phyloP scores from a whole-genome alignment of 2,113 vertebrate genomes.

The Elanus axillaris region DNA sequence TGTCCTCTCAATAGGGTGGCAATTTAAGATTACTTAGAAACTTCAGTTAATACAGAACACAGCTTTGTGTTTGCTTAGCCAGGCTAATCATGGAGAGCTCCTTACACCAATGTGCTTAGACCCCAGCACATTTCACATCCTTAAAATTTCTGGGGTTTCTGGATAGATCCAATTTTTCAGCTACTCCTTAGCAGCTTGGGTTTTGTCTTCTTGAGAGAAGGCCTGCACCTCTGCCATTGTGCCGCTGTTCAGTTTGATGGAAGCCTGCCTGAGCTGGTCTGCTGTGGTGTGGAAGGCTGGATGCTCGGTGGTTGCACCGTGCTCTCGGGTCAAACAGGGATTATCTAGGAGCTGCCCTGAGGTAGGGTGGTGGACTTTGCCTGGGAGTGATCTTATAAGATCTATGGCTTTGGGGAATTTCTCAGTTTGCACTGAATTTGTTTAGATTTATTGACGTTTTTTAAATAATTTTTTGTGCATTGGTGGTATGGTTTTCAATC shows the following conservation, averaged over 20 bases:
- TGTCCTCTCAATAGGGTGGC: neutral
- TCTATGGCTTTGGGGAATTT: neutral
- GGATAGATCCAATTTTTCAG: neutral
- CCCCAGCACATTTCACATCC: neutral
- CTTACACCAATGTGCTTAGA: neutral
- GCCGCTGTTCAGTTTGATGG: neutral
- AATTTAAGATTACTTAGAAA: neutral
- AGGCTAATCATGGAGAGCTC: neutral
- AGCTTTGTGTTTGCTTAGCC: neutral
- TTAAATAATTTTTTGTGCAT: neutral
- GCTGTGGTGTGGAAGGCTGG: neutral
- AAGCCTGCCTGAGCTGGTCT: neutral
- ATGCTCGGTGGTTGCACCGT: neutral
- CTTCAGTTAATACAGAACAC: neutral
- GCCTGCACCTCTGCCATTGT: fast-evolving
- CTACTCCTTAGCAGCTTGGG: neutral
- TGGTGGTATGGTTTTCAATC: neutral
- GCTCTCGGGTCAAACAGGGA: neutral
- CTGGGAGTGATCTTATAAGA: neutral
- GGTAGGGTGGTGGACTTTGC: neutral
- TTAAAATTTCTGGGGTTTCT: neutral
- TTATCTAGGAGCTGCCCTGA: neutral
- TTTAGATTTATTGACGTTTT: neutral
- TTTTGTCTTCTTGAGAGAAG: neutral
- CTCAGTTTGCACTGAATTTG: neutral